Evolutionary conservation across 2,888 invertebrate genomes (phyloP), one percentile per base, ranked within the genome.

Genomic region (Petrolisthes manimaculis): DNA sequence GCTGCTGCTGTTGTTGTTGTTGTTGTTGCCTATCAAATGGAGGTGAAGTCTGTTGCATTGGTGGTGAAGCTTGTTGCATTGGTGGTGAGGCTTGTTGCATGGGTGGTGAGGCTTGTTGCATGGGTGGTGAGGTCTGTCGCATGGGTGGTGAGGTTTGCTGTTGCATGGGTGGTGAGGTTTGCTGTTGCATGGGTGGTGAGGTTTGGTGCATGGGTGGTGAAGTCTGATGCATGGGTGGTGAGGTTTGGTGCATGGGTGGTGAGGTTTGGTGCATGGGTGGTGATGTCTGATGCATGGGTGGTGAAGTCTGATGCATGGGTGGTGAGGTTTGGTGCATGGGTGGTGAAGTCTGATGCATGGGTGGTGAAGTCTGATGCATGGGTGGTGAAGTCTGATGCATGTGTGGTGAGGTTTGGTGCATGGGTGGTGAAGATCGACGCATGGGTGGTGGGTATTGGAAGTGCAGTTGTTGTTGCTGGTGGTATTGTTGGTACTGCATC

Each of bases 401-500:
- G 37, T 3, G 8, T 21, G 56, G 55, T 56, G 54, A 8, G 8
- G 54, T 54, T 14, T 56, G 21, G 21, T 80, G 24, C 4, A 55
- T 21, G 8, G 55, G 54, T 14, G 83, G 75, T 14, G 83, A 77
- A 5, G 75, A 21, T 53, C 80, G 51, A 24, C 53, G 53, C n/a
- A 53, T 51, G 18, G 14, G 37, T 53, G 18, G 74, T 37, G 56
- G 82, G 56, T 61, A 67, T 9, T 74, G 81, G 81, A 51, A 81
- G 54, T 75, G 56, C 12, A 12, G 56, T 54, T 18, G 69, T 12
- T 79, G 86, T 54, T 83, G 79, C 8, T 83, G 83, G 71, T 75
- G 74, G 2, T 81, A 24, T n/a, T 56, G 74, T 54, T 86, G 78
- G 37, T 83, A 67, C 54, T 84, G 83, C 6, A 56, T 69, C 37